Evolutionary conservation across 2,888 invertebrate genomes (phyloP).

Genomic region (Augiades crinisus): DNA sequence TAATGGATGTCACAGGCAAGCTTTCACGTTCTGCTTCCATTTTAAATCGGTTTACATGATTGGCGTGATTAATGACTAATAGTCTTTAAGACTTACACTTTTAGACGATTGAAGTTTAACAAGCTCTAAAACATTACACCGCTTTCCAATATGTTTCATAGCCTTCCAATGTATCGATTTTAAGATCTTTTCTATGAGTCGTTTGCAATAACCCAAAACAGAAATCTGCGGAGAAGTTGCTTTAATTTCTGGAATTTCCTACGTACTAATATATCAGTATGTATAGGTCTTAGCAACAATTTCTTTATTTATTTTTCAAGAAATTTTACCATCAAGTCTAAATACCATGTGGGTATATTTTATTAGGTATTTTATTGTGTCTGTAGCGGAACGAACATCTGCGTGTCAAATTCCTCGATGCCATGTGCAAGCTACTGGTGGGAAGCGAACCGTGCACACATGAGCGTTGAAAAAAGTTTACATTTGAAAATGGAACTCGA

Average conservation of each 20-base stretch:
- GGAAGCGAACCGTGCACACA: constrained; percentile 71
- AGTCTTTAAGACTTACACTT: no score
- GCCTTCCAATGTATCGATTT: no score
- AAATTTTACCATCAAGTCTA: constrained; percentile 10
- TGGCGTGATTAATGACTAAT: constrained; percentile 2
- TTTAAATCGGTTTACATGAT: constrained; percentile 28
- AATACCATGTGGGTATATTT: constrained; percentile 34
- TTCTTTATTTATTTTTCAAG: not conserved
- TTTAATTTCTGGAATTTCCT: no score
- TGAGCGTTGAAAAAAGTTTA: constrained; percentile 51
- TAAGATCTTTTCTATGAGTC: no score
- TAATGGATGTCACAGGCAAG: constrained; percentile 27
- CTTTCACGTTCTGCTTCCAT: constrained; percentile 44
- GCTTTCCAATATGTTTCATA: no score
- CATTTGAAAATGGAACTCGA: constrained; percentile 45
- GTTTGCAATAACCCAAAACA: no score
- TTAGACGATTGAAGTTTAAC: no score
- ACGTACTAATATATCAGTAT: no score
- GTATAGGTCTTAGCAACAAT: constrained; percentile 1
- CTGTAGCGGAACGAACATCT: constrained; percentile 72
- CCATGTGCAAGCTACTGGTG: constrained; percentile 75
- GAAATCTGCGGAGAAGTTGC: no score
- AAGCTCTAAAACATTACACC: no score
- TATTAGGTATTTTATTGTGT: constrained; percentile 72
- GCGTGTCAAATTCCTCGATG: constrained; percentile 78